A percentile compares a stretch with the other conserved stretches of the same genome.
Evolutionary conservation across 2,888 invertebrate genomes (phyloP).

Genomic region (Argynnis bischoffii): DNA sequence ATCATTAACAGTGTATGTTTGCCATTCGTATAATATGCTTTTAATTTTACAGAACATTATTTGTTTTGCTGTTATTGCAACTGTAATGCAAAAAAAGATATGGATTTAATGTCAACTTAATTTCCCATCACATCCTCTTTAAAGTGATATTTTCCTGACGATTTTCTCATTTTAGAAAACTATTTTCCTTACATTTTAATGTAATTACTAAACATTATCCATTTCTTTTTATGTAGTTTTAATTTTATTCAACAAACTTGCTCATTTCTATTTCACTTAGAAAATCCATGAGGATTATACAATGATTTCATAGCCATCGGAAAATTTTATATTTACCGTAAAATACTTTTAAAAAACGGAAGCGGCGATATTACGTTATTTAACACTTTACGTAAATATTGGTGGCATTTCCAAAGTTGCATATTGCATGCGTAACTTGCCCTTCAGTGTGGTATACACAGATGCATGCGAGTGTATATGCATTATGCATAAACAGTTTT

Average conservation of each 20-base stretch:
- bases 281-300: no score
- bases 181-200: not conserved
- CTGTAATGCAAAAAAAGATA: slow-evolving; percentile 7
- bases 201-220: not conserved
- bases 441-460: slow-evolving; percentile 22
- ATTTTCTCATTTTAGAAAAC: slow-evolving; percentile 12
- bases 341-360: slow-evolving; percentile 1
- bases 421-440: slow-evolving; percentile 19
- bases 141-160: not conserved
- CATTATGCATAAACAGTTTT: no score
- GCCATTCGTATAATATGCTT: slow-evolving; percentile 7
- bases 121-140: not conserved
- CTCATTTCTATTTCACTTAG: no score
- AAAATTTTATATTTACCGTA: not conserved
- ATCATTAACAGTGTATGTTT: not conserved
- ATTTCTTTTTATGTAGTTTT: not conserved
- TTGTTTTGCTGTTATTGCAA: slow-evolving; percentile 8
- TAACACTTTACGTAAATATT: slow-evolving; percentile 16
- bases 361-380: slow-evolving; percentile 3
- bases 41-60: slow-evolving; percentile 7
- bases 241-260: no score
- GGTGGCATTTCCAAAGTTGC: slow-evolving; percentile 25
- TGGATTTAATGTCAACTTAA: slow-evolving; percentile 3
- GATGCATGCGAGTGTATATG: slow-evolving; percentile 18
- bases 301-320: not conserved